phyloP scores from a whole-genome alignment of 2,797 vertebrate genomes.

The Ctenopoma multispine region DNA sequence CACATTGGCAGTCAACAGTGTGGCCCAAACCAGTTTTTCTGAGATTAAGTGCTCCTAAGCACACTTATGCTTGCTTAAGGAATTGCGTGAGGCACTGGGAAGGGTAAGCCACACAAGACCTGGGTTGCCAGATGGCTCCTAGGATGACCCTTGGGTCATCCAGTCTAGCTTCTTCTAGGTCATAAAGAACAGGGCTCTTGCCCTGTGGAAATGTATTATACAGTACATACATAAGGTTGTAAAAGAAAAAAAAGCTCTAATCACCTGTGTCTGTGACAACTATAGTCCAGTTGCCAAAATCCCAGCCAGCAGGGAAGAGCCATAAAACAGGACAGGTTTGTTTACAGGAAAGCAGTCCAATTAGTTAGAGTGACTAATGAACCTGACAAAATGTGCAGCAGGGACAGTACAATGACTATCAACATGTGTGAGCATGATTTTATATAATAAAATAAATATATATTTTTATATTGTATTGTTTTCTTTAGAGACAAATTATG shows the following conservation, averaged over 20 bases:
- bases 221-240: slow-evolving; percentile 53
- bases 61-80: slow-evolving; percentile 81
- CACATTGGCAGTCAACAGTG: slow-evolving; percentile 56
- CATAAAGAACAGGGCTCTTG: slow-evolving; percentile 66
- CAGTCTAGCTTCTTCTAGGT: slow-evolving; percentile 81
- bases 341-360: slow-evolving; percentile 14
- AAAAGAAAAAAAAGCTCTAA: slow-evolving; percentile 66
- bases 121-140: slow-evolving; percentile 82
- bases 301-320: slow-evolving; percentile 2
- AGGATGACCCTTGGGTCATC: slow-evolving; percentile 82
- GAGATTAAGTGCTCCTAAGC: slow-evolving; percentile 83
- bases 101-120: slow-evolving; percentile 79
- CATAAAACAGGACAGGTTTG: slow-evolving; percentile 14
- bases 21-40: slow-evolving; percentile 76
- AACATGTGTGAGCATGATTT: neutral
- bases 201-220: slow-evolving; percentile 73
- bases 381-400: neutral
- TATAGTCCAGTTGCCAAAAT: slow-evolving; percentile 32
- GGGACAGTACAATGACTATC: slow-evolving; percentile 5
- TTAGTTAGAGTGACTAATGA: slow-evolving; percentile 15
- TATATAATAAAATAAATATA: no score
- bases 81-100: slow-evolving; percentile 77
- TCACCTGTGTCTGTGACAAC: slow-evolving; percentile 56
- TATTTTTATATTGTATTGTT: no score
- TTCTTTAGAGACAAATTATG: neutral